Evolutionary conservation across 2,113 vertebrate genomes (phyloP), one percentile per base, ranked within the genome.

Genomic region (Phaetusa simplex): DNA sequence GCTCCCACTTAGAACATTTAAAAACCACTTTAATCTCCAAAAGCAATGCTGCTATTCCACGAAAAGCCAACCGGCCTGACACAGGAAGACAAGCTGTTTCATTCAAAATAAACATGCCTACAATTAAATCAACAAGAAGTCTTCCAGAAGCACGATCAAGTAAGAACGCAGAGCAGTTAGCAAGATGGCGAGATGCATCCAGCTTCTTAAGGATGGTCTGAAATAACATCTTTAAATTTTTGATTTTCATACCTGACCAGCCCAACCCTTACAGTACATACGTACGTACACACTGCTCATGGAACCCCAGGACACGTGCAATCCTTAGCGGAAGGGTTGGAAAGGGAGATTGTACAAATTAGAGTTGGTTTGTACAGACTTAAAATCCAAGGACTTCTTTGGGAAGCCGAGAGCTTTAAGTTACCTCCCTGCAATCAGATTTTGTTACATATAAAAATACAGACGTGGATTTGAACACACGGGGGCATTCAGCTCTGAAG

Each of bases 211-310:
- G 20, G 52, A 23, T 21, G 23, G 43, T 34, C 45, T 30, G 12
- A 91, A 91, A 29, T 7, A 34, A 50, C 34, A 53, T 19, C 27
- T 81, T 45, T 18, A 11, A 12, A 36, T 47, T 40, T 53, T 52
- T 42, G 4, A 49, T 29, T 32, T 42, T 69, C 23, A 21, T 5
- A 40, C n/a, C 20, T 9, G 27, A 47, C 24, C n/a, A 77, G 40
- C 40, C 49, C 17, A 5, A 49, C 34, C 55, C n/a, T 70, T 27
- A 36, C 1, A 56, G n/a, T 9, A 45, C 12, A 20, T 8, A 14
- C 3, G 1, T 13, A 65, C 21, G 12, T 29, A 22, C 11, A 34
- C 30, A 23, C 14, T 0, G 4, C 23, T 24, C 36, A 0, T 6
- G 23, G 45, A 72, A 45, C 11, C 12, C 36, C 18, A 65, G 17